Evolutionary conservation across 2,797 vertebrate species (phyloP), one percentile per base, ranked within the genome.

Genomic region (Halcyon badia): DNA sequence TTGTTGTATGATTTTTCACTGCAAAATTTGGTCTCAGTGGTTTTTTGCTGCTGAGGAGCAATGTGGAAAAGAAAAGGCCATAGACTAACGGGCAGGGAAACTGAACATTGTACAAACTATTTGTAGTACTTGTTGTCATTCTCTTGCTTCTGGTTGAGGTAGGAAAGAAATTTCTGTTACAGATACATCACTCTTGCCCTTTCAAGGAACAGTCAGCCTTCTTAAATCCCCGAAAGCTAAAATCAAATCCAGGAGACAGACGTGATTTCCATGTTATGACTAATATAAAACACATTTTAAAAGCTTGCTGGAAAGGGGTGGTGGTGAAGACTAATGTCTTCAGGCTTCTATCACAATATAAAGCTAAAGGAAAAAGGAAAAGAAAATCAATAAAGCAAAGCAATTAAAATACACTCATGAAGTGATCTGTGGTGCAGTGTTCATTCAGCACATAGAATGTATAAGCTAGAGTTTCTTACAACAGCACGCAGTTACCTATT

Each of bases 91-190:
- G 33, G 6, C 28, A 83, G 58, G 42, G 28, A 82, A 86, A 41
- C 7, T 4, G 51, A 72, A 51, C 0, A 0, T 41, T 68, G 26
- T 24, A 22, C 7, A 11, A 68, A 28, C 17, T 81, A 7, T 52
- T 75, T 64, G 37, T 76, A 65, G 10, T 60, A 41, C 48, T 71
- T 90, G 42, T 72, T 84, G 54, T 54, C 31, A 19, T 83, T 72
- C 19, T 78, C 49, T 49, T 73, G 71, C 33, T 57, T 64, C 57
- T 5, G 9, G 9, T 44, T 22, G 42, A 54, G 42, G 39, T 22
- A n/a, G 57, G 60, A 57, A 37, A 68, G 66, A 73, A 79, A 83
- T 42, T 11, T 49, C 42, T 62, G 18, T 48, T 73, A 62, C 24
- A 69, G 58, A 58, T 69, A n/a, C 26, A 58, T 61, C n/a, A 31